Evolutionary conservation across 37 sponge, comb jelly and placozoan species (phyloP), one percentile per base, ranked within the genome.

Genomic region (Eunapius fragilis): DNA sequence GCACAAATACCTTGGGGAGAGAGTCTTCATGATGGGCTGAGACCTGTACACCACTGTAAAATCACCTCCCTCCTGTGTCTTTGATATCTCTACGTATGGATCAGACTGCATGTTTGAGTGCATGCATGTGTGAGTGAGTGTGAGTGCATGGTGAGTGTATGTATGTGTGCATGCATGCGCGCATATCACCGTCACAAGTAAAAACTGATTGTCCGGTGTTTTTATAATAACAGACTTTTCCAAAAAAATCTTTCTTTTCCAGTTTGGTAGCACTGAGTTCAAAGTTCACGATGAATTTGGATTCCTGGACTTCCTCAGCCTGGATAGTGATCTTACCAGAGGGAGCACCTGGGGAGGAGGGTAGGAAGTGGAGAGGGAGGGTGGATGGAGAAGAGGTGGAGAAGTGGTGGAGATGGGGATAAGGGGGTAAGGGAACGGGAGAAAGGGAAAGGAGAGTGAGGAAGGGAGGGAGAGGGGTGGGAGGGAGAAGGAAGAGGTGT

Each of bases 231-330:
- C 45, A 30, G 45, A 95, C 93, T 81, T 97, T 97, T 31, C 98
- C 96, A 91, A 97, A 93, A 84, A 97, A 95, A 76, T 97, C 98
- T 50, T 97, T 97, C 84, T 97, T 97, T 80, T 97, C 98, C 76
- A 97, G 84, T 35, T 97, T 90, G 67, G 37, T 88, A n/a, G 90
- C 96, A 58, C 85, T 76, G 75, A 95, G 82, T 35, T 94, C 74
- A 97, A n/a, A 74, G 23, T 77, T 49, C 19, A 94, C 76, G 45
- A 74, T 88, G 84, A 84, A 91, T 79, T 97, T 97, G 31, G 89
- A 92, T 38, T 94, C 92, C 37, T 87, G 77, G 0, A 87, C 72
- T 50, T 97, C 97, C 76, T 97, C 97, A 38, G 89, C 94, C 26
- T 41, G 26, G 7, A 97, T 45, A 5, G 49, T 73, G 23, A 97